Percentiles rank a stretch among this genome's conserved stretches.
Evolutionary conservation across 2,797 vertebrate genomes (phyloP).

Genomic region (Rhabdophis nuchalis): DNA sequence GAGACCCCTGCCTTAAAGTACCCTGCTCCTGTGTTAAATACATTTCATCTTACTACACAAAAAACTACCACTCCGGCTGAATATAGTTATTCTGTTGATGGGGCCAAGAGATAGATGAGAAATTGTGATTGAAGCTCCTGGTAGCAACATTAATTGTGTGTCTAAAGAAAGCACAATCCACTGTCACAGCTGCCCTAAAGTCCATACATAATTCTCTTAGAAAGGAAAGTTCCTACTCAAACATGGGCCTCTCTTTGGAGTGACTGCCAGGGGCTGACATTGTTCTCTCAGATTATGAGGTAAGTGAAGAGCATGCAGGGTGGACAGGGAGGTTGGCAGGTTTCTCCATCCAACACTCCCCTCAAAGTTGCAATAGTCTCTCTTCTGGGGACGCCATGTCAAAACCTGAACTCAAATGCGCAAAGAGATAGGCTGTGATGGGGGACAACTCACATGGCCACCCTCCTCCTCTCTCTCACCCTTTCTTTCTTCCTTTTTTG

Average conservation of each 20-base stretch:
- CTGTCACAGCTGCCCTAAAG: not conserved
- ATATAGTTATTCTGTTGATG: not conserved
- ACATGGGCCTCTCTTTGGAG: not conserved
- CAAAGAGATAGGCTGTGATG: not conserved
- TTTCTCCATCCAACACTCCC: not conserved
- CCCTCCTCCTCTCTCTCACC: not conserved
- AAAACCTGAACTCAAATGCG: not conserved
- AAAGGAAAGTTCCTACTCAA: slow-evolving; percentile 2
- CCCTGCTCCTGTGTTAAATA: not conserved
- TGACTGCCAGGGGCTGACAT: slow-evolving; percentile 10
- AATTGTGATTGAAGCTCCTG: not conserved
- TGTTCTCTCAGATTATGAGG: slow-evolving; percentile 5
- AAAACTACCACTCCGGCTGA: not conserved
- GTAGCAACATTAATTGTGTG: not conserved
- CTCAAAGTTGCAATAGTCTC: not conserved
- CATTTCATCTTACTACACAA: not conserved
- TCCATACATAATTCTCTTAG: not conserved
- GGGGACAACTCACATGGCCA: not conserved
- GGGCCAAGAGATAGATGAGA: too few relatives aligned
- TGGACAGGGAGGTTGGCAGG: too few relatives aligned
- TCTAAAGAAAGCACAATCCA: not conserved
- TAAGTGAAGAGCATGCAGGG: not conserved
- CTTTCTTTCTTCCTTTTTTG: not conserved
- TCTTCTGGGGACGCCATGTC: not conserved
- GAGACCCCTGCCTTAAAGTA: not conserved